phyloP scores from a whole-genome alignment of 2,888 invertebrate species.

The Rhyacophila evoluta region DNA sequence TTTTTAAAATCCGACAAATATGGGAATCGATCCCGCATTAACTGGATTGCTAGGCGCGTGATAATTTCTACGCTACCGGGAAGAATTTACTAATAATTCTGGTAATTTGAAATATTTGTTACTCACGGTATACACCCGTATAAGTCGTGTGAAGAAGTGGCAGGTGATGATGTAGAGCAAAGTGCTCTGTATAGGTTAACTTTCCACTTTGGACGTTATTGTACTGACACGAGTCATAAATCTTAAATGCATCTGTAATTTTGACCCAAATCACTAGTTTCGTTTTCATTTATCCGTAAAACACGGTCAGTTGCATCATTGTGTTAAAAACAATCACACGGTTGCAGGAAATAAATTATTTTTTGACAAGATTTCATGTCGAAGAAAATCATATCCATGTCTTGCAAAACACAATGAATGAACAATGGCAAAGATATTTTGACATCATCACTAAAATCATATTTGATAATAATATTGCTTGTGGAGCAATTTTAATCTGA shows the following conservation, averaged over 20 bases:
- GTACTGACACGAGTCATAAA: no score
- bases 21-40: no score
- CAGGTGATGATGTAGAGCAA: no score
- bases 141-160: no score
- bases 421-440: conserved; percentile 7
- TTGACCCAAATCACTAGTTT: background rate
- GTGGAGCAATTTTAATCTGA: background rate
- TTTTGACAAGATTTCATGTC: background rate
- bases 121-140: no score
- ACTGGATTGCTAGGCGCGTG: no score
- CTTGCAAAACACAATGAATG: background rate
- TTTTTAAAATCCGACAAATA: no score
- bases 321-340: background rate
- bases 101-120: no score
- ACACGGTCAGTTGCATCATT: background rate
- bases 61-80: no score
- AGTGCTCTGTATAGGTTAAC: no score
- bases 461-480: background rate
- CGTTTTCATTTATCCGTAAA: background rate
- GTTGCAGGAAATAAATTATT: conserved; percentile 1
- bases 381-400: background rate
- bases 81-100: no score
- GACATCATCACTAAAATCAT: background rate
- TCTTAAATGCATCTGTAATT: background rate
- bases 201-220: no score